These are phyloP conservation scores for Phoxinus phoxinus DNA, from an alignment of 2,113 vertebrate species.

Conservation along the genomic window DNA sequence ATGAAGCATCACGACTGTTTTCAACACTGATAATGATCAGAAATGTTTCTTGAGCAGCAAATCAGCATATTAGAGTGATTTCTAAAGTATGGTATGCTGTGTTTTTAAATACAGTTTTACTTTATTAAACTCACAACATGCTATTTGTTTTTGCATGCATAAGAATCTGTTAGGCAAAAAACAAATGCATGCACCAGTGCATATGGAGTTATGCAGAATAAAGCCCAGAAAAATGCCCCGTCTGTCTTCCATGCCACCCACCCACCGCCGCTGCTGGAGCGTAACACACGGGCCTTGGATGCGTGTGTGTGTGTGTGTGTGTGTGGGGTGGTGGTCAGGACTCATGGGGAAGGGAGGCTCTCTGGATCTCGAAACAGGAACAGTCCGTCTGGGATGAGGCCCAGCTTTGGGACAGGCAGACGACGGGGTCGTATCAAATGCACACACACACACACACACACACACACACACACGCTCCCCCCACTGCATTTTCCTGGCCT, in stretches of 20 bases:
- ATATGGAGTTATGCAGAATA: slow-evolving; percentile 21
- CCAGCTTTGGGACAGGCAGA: slow-evolving; percentile 41
- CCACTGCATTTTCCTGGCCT: slow-evolving; percentile 77
- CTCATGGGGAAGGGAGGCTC: slow-evolving; percentile 68
- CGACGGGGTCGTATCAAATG: slow-evolving; percentile 45
- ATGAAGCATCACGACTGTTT: too few species aligned
- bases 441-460: slow-evolving; percentile 47
- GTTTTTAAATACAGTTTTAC: background rate
- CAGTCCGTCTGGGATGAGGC: slow-evolving; percentile 37
- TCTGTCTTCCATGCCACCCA: slow-evolving; percentile 28
- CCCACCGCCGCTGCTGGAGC: background rate
- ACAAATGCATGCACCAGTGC: slow-evolving; percentile 33
- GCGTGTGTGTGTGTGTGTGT: slow-evolving; percentile 21
- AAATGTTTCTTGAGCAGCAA: too few species aligned
- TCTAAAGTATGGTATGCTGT: background rate
- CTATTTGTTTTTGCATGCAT: background rate
- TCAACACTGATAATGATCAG: too few species aligned
- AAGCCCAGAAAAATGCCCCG: background rate
- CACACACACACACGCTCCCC: slow-evolving; percentile 65
- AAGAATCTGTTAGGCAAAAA: slow-evolving; percentile 23
- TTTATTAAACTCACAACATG: background rate
- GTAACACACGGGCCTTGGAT: background rate
- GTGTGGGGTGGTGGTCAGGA: slow-evolving; percentile 70
- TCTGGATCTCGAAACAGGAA: slow-evolving; percentile 66
- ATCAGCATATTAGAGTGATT: too few species aligned